Evolutionary conservation across 1,140 invertebrate genomes (phyloP).

Genomic region (Kradibia gibbosae): DNA sequence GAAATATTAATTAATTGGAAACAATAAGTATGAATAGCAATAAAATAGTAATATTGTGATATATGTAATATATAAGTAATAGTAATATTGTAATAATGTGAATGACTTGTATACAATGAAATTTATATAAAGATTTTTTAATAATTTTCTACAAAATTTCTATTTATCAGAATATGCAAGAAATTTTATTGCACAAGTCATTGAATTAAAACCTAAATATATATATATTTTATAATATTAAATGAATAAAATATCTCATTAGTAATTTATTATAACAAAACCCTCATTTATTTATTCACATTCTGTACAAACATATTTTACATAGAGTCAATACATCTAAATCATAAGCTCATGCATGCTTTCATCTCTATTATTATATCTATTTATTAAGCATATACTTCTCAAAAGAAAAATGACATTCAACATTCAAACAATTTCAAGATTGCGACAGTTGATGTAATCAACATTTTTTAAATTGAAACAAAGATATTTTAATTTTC

Average conservation of each 20-base stretch:
- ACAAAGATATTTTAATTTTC: conserved; percentile 33
- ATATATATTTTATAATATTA: too few species aligned
- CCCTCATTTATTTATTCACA: conserved; percentile 71
- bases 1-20: too few species aligned
- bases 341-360: conserved; percentile 44
- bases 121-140: too few species aligned
- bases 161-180: too few species aligned
- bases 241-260: conserved; percentile 25
- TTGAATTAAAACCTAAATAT: conserved; percentile 6
- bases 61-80: too few species aligned
- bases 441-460: not conserved
- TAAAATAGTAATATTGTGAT: too few species aligned
- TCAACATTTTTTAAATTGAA: not conserved
- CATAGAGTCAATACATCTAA: conserved; percentile 62
- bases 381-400: conserved; percentile 12
- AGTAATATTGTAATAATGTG: too few species aligned
- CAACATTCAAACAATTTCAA: conserved; percentile 5
- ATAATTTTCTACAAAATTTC: too few species aligned
- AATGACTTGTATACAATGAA: too few species aligned
- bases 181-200: too few species aligned
- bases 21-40: too few species aligned
- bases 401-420: conserved; percentile 19
- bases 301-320: conserved; percentile 73
- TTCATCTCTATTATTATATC: conserved; percentile 37
- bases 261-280: conserved; percentile 64